phyloP scores from a whole-genome alignment of 2,888 invertebrate genomes.

The Andricus curvator region DNA sequence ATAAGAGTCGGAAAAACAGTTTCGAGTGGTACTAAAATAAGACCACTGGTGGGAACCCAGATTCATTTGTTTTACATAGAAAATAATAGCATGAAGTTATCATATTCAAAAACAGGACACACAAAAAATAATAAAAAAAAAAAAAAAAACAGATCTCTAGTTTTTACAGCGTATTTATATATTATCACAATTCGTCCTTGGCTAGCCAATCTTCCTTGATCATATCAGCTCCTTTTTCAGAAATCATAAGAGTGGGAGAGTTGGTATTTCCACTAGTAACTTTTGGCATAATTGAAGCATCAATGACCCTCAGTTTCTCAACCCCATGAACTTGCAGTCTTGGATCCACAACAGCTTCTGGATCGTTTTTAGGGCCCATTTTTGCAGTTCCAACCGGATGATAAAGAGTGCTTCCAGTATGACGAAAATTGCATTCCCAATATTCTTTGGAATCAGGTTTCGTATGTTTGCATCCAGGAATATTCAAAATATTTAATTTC shows the following conservation, averaged over 20 bases:
- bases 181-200: constrained; percentile 49
- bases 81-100: too few species aligned
- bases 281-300: constrained; percentile 84
- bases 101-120: too few species aligned
- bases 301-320: constrained; percentile 81
- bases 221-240: constrained; percentile 83
- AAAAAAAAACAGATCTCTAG: too few species aligned
- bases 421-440: constrained; percentile 79
- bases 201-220: constrained; percentile 81
- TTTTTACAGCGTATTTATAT: too few species aligned
- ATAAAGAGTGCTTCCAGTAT: constrained; percentile 81
- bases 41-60: too few species aligned
- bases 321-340: constrained; percentile 80
- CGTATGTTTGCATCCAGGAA: constrained; percentile 66
- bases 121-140: too few species aligned
- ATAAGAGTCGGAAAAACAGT: too few species aligned
- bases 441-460: constrained; percentile 71
- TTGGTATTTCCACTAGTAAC: constrained; percentile 83
- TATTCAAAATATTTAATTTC: constrained; percentile 55
- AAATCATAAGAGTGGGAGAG: constrained; percentile 83
- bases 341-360: constrained; percentile 80
- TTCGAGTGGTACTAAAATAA: too few species aligned
- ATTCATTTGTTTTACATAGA: too few species aligned
- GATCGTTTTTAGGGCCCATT: constrained; percentile 81
- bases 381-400: constrained; percentile 83